phyloP scores from a whole-genome alignment of 2,113 vertebrate species.

The Castor canadensis region DNA sequence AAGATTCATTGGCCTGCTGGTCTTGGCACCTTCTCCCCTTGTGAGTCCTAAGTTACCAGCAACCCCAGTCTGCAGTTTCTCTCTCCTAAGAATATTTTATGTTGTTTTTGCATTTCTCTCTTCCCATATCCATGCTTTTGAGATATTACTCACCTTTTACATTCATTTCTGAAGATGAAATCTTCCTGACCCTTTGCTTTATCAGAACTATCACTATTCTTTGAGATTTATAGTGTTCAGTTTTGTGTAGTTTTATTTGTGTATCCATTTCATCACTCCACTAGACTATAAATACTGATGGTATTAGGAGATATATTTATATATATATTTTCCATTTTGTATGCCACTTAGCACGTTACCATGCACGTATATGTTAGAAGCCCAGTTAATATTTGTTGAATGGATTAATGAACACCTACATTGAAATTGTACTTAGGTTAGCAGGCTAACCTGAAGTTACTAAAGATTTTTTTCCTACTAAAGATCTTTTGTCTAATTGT shows the following conservation, averaged over 20 bases:
- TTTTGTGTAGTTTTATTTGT: neutral
- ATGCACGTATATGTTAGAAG: neutral
- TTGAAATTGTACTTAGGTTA: conserved; percentile 59
- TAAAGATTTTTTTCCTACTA: conserved; percentile 41
- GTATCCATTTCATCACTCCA: neutral
- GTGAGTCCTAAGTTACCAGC: neutral
- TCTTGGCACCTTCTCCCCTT: neutral
- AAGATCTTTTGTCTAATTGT: conserved; percentile 51
- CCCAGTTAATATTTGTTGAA: conserved; percentile 52
- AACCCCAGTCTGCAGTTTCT: neutral
- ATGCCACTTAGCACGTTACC: neutral
- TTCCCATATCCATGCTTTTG: neutral
- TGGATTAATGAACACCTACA: conserved; percentile 14
- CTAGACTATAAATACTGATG: neutral
- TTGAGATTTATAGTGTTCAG: neutral
- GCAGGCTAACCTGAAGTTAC: conserved; percentile 47
- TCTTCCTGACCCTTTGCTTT: neutral
- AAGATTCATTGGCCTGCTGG: neutral
- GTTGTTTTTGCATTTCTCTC: neutral
- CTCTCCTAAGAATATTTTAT: neutral
- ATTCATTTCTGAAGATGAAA: neutral
- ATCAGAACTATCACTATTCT: neutral
- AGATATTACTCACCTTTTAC: neutral
- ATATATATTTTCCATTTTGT: neutral
- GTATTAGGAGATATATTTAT: neutral